A percentile compares a stretch with the other conserved stretches of the same genome.
These are phyloP conservation scores for Meda fulgida DNA, from an alignment of 2,797 vertebrate genomes.

Conservation along the genomic window DNA sequence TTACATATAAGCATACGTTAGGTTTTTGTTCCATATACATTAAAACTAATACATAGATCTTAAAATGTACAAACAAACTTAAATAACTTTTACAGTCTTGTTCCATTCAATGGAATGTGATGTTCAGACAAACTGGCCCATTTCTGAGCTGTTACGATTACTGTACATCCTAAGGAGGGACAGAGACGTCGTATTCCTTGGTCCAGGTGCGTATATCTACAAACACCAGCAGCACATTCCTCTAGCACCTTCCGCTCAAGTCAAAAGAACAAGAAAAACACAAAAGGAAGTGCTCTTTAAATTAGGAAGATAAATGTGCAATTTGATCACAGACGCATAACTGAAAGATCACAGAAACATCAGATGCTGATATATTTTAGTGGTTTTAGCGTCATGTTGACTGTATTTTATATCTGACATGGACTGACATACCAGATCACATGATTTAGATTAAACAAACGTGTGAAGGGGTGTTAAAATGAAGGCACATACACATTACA, in stretches of 20 bases:
- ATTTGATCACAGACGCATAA: constrained; percentile 15
- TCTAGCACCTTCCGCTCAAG: constrained; percentile 81
- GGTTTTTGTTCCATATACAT: constrained; percentile 93
- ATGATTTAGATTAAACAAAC: constrained; percentile 48
- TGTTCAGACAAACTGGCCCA: constrained; percentile 77
- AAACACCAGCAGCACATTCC: constrained; percentile 88
- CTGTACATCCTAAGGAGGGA: constrained; percentile 74
- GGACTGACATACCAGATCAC: constrained; percentile 40
- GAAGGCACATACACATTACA: constrained; percentile 55
- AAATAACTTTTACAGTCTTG: constrained; percentile 91
- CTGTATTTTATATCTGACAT: constrained; percentile 23
- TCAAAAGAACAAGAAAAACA: constrained; percentile 70
- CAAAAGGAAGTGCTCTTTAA: constrained; percentile 60
- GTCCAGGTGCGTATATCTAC: constrained; percentile 83
- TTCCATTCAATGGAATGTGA: constrained; percentile 91
- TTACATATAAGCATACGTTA: constrained; percentile 89
- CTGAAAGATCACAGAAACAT: constrained; percentile 84
- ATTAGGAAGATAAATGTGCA: constrained; percentile 40
- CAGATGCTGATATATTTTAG: constrained; percentile 70
- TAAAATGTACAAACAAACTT: constrained; percentile 92
- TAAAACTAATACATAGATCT: constrained; percentile 90
- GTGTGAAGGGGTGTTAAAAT: constrained; percentile 23
- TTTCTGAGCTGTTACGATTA: constrained; percentile 75
- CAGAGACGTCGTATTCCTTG: constrained; percentile 74
- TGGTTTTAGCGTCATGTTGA: constrained; percentile 35